Conservation (phyloP, 1,140 invertebrate species). For the Danaus plexippus region DNA sequence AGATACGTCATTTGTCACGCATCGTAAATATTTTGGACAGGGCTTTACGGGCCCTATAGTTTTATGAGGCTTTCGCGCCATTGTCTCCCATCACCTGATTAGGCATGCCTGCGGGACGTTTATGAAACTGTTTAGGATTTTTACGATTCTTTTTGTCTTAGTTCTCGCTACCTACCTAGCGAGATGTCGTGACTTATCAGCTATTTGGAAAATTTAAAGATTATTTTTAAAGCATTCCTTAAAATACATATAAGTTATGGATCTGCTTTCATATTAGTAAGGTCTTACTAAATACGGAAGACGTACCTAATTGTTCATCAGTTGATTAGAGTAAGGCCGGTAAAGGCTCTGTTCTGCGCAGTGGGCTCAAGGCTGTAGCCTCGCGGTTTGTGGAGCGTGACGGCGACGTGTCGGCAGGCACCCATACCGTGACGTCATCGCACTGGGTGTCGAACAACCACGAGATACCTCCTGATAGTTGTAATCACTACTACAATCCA, state of each 20-base stretch:
- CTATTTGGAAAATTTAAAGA: conserved; percentile 17
- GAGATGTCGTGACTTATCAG: no score
- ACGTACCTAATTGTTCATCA: conserved; percentile 9
- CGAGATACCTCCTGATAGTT: no score
- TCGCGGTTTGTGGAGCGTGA: conserved; percentile 69
- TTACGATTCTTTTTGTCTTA: conserved; percentile 27
- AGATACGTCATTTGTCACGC: conserved; percentile 58
- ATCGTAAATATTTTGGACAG: conserved; percentile 68
- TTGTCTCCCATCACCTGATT: conserved; percentile 50
- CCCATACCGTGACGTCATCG: conserved; percentile 60
- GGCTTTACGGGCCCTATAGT: conserved; percentile 47
- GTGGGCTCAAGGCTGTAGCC: conserved; percentile 63
- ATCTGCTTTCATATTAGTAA: not conserved
- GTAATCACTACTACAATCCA: no score
- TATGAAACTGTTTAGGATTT: conserved; percentile 21
- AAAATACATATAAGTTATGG: conserved; percentile 3
- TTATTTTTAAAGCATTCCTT: conserved; percentile 6
- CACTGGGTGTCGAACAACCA: not conserved
- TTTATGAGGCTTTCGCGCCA: conserved; percentile 61
- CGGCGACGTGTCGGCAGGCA: conserved; percentile 51
- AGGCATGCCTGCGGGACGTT: conserved; percentile 35
- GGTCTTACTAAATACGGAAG: conserved; percentile 13
- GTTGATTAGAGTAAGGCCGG: conserved; percentile 16
- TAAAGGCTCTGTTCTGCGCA: conserved; percentile 34
- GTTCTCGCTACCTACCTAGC: conserved; percentile 19